These are phyloP conservation scores for Hydrophis major DNA, from an alignment of 2,797 vertebrate species.

Conservation along the genomic window DNA sequence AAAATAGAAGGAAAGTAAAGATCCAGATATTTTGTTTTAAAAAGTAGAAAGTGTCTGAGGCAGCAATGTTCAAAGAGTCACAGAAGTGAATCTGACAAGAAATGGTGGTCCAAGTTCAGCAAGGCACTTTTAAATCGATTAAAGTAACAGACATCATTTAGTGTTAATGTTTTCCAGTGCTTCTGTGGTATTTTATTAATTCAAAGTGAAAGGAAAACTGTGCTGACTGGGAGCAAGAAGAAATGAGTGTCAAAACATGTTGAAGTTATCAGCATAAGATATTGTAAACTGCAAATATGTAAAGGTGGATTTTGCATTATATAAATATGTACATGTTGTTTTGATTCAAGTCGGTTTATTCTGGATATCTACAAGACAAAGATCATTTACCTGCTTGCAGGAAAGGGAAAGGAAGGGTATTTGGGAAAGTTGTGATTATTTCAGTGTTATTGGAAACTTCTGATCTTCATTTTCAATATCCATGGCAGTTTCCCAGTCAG, in stretches of 20 bases:
- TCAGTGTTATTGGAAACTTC: too few species aligned
- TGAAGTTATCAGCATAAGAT: neutral
- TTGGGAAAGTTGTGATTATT: too few species aligned
- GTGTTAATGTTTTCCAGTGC: conserved; percentile 17
- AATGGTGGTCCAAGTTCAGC: conserved; percentile 16
- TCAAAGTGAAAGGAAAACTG: conserved; percentile 8
- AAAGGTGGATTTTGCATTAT: too few species aligned
- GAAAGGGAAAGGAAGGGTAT: too few species aligned
- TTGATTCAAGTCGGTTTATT: too few species aligned
- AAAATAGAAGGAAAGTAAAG: conserved; percentile 41
- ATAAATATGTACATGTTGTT: too few species aligned
- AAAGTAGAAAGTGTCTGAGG: conserved; percentile 41
- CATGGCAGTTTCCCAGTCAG: too few species aligned
- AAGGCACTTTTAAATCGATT: conserved; percentile 27
- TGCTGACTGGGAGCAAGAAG: neutral
- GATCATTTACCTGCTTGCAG: too few species aligned
- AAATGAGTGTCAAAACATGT: neutral
- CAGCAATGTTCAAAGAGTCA: conserved; percentile 23
- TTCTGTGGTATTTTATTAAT: conserved; percentile 5
- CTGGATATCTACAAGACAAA: too few species aligned
- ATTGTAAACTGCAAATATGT: too few species aligned
- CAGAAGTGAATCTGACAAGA: conserved; percentile 17
- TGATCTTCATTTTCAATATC: too few species aligned
- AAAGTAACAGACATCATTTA: conserved; percentile 35
- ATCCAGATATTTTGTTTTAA: conserved; percentile 21